Percentiles rank a stretch among this genome's conserved stretches.
Evolutionary conservation across 2,888 invertebrate species (phyloP).

Genomic region (Phortica okadai): DNA sequence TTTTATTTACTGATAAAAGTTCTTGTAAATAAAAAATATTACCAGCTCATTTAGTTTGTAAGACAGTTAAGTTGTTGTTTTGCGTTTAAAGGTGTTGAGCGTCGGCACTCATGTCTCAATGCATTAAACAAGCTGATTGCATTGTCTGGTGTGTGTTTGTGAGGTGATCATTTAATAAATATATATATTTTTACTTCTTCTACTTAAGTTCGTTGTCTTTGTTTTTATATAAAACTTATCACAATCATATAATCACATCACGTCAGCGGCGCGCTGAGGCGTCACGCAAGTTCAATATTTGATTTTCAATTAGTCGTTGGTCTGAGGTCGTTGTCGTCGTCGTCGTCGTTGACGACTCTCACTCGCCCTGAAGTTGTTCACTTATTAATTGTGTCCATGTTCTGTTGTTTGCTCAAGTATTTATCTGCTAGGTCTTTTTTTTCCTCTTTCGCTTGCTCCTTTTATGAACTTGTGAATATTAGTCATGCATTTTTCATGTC

Average conservation of each 20-base stretch:
- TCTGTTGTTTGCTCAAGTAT: too few species aligned
- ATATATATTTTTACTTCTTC: not conserved
- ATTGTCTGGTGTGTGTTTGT: too few species aligned
- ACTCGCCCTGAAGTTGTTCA: not conserved
- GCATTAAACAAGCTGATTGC: too few species aligned
- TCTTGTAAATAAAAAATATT: not conserved
- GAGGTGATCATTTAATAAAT: not conserved
- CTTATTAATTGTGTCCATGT: not conserved
- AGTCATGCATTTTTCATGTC: not conserved
- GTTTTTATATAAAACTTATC: not conserved
- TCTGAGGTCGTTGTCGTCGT: not conserved
- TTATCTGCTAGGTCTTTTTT: not conserved
- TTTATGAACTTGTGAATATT: not conserved
- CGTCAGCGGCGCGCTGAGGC: not conserved
- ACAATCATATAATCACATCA: conserved; percentile 13
- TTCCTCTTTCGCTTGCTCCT: not conserved
- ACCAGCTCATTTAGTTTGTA: not conserved
- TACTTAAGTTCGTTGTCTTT: not conserved
- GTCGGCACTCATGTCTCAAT: too few species aligned
- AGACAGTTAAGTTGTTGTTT: too few species aligned
- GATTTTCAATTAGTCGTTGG: not conserved
- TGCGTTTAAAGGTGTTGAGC: too few species aligned
- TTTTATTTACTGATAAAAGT: not conserved
- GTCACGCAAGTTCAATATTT: conserved; percentile 21
- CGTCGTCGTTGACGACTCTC: too few species aligned